These are phyloP conservation scores for Horisme vitalbata DNA, from an alignment of 2,888 invertebrate species.

Conservation along the genomic window DNA sequence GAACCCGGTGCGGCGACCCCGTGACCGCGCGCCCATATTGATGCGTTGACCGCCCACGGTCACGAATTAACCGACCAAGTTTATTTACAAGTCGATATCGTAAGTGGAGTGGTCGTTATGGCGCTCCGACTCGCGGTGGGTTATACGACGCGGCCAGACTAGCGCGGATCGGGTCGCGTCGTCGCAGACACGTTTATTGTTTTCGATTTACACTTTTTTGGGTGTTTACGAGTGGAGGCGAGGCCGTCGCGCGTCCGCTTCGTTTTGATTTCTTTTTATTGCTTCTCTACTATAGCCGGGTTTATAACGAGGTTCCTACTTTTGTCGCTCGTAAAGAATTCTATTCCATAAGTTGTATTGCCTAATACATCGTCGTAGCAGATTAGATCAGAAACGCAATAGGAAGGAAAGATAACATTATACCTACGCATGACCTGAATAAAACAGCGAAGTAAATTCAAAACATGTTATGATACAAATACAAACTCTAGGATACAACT, in stretches of 20 bases:
- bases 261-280: constrained; percentile 62
- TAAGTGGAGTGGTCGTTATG: constrained; percentile 37
- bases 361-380: constrained; percentile 34
- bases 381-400: constrained; percentile 37
- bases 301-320: constrained; percentile 40
- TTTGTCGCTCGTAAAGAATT: constrained; percentile 32
- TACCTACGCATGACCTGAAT: constrained; percentile 41
- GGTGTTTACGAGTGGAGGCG: constrained; percentile 68
- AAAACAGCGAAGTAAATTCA: constrained; percentile 25
- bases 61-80: constrained; percentile 59
- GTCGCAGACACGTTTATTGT: constrained; percentile 73
- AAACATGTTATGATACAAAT: constrained; percentile 30
- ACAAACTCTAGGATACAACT: background rate
- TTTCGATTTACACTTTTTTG: constrained; percentile 73
- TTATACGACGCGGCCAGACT: constrained; percentile 51
- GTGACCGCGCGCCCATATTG: constrained; percentile 76
- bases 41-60: constrained; percentile 77
- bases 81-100: constrained; percentile 49
- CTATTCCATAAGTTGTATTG: constrained; percentile 27
- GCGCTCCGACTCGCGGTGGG: constrained; percentile 41
- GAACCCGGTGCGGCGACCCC: constrained; percentile 68
- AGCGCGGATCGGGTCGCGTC: constrained; percentile 37
- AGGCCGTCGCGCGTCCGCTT: constrained; percentile 72
- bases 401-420: constrained; percentile 32
- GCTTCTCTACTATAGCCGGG: constrained; percentile 39